A percentile compares a stretch with the other conserved stretches of the same genome.
phyloP scores from a whole-genome alignment of 2,888 invertebrate species.

The Choristoneura rosaceana region DNA sequence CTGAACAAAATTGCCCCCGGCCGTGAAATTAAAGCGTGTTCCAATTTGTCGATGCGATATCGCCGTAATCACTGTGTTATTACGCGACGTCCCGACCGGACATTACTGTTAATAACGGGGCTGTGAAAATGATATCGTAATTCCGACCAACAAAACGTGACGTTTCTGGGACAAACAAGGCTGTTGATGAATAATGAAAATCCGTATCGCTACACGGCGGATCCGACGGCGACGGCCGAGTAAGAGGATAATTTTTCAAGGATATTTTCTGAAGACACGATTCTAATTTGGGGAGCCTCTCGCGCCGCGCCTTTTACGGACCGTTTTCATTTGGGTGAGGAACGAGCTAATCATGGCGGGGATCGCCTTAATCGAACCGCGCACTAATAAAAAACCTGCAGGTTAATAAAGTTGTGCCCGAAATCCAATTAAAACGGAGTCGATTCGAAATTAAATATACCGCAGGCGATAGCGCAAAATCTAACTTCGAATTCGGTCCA shows the following conservation, averaged over 20 bases:
- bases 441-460: slow-evolving; percentile 21
- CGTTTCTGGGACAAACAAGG: slow-evolving; percentile 19
- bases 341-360: slow-evolving; percentile 36
- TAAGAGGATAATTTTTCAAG: slow-evolving; percentile 40
- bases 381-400: slow-evolving; percentile 25
- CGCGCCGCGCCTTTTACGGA: slow-evolving; percentile 20
- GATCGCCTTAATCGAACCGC: slow-evolving; percentile 34
- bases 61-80: slow-evolving; percentile 37
- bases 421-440: slow-evolving; percentile 29
- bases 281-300: slow-evolving; percentile 32
- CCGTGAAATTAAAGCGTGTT: slow-evolving; percentile 31
- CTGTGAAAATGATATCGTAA: slow-evolving; percentile 24
- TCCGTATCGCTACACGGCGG: slow-evolving; percentile 12
- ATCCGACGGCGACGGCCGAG: slow-evolving; percentile 7
- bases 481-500: slow-evolving; percentile 30
- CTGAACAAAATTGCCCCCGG: slow-evolving; percentile 29
- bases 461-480: slow-evolving; percentile 16
- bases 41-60: slow-evolving; percentile 40
- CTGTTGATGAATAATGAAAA: slow-evolving; percentile 33
- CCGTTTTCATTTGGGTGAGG: slow-evolving; percentile 35
- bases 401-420: slow-evolving; percentile 29
- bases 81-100: slow-evolving; percentile 24
- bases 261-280: slow-evolving; percentile 35
- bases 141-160: slow-evolving; percentile 23
- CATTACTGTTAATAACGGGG: slow-evolving; percentile 35